Conservation (phyloP, 2,797 vertebrate genomes). For the Merluccius polli region DNA sequence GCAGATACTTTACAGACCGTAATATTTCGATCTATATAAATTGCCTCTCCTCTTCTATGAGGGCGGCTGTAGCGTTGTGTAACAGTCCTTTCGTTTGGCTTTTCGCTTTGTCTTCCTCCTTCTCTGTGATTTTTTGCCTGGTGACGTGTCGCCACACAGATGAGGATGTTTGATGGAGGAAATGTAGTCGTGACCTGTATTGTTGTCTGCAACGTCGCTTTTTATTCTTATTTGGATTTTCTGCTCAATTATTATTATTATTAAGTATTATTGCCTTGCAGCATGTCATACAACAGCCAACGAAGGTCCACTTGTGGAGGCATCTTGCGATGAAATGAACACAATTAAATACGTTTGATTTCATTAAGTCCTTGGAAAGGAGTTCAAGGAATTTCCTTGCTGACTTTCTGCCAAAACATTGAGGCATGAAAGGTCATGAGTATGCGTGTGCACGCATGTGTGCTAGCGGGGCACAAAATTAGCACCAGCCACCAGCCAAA, state of each 20-base stretch:
- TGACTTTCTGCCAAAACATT: conserved; percentile 15
- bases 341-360: too few species aligned
- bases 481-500: too few species aligned
- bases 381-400: conserved; percentile 36
- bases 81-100: background rate
- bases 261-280: conserved; percentile 27
- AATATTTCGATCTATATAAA: too few species aligned
- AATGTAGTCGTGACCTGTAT: conserved; percentile 37
- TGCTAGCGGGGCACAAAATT: too few species aligned
- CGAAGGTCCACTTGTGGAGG: conserved; percentile 10
- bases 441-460: background rate
- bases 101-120: conserved; percentile 10
- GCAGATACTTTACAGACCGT: too few species aligned
- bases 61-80: too few species aligned
- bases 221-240: conserved; percentile 52
- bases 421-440: conserved; percentile 27
- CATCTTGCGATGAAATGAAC: conserved; percentile 31
- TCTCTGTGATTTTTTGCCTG: conserved; percentile 19
- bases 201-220: conserved; percentile 54
- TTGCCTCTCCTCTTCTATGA: too few species aligned
- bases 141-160: conserved; percentile 43
- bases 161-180: conserved; percentile 48
- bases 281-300: conserved; percentile 24
- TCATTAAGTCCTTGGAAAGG: conserved; percentile 7
- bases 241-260: too few species aligned